Conservation (phyloP, 2,113 vertebrate genomes). For the Callorhinus ursinus region DNA sequence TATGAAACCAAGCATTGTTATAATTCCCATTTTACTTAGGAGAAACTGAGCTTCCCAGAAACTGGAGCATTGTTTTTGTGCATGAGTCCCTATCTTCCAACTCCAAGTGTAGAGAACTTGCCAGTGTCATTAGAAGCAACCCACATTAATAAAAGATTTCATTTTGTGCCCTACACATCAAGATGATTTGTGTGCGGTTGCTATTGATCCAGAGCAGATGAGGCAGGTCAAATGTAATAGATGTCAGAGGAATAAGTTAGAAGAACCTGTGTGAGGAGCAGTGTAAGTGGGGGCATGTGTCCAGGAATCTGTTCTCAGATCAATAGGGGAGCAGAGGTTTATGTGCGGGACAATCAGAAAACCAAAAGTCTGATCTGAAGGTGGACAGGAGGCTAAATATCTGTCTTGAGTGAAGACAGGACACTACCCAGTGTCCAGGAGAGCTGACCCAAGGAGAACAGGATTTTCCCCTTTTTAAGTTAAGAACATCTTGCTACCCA, state of each 20-base stretch:
- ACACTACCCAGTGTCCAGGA: neutral
- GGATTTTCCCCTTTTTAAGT: neutral
- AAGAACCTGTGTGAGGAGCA: neutral
- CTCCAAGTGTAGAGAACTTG: neutral
- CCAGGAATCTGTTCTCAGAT: neutral
- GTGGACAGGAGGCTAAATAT: neutral
- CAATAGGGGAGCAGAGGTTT: neutral
- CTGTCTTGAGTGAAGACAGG: neutral
- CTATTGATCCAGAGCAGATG: neutral
- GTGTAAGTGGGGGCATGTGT: neutral
- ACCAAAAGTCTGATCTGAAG: neutral
- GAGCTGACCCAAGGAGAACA: neutral
- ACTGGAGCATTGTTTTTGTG: neutral
- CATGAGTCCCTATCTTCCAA: neutral
- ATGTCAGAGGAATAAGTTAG: neutral
- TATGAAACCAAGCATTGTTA: neutral
- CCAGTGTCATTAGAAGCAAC: neutral
- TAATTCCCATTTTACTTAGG: neutral
- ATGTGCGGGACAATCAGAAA: neutral
- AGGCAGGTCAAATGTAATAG: neutral
- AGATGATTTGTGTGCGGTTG: neutral
- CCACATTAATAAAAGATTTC: neutral
- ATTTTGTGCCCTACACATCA: neutral
- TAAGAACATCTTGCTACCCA: neutral
- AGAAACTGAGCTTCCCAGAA: constrained; percentile 12